Evolutionary conservation across 2,888 invertebrate genomes (phyloP).

Genomic region (Cheilosia variabilis): DNA sequence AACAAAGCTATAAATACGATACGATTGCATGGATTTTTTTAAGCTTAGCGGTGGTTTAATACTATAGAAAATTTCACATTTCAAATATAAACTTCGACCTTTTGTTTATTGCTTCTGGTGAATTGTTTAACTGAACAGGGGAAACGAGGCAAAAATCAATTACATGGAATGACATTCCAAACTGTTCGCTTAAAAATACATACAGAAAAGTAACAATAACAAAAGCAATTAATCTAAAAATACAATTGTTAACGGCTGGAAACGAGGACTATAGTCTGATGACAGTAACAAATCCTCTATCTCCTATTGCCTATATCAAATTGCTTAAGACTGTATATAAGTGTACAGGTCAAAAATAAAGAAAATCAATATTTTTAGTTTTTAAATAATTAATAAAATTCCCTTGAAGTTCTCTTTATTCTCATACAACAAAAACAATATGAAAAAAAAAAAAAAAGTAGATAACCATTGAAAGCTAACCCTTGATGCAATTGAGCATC

Average conservation of each 20-base stretch:
- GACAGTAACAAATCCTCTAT: neutral
- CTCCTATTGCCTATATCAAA: neutral
- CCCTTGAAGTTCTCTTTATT: constrained; percentile 6
- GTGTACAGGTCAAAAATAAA: neutral
- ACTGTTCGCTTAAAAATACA: neutral
- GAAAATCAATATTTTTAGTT: constrained; percentile 31
- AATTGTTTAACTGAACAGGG: neutral
- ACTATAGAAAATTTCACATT: neutral
- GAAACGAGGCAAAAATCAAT: neutral
- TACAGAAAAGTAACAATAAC: neutral
- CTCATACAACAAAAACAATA: constrained; percentile 6
- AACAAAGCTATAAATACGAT: neutral
- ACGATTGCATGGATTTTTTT: neutral
- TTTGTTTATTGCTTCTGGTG: neutral
- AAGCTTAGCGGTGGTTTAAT: constrained; percentile 23
- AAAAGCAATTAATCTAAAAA: constrained; percentile 25
- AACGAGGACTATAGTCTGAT: neutral
- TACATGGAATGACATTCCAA: neutral
- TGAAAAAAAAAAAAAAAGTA: neutral
- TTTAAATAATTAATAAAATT: constrained; percentile 26
- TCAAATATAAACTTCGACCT: neutral
- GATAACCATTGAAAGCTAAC: constrained; percentile 8
- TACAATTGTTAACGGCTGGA: neutral
- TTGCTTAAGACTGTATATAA: neutral
- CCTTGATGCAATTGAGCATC: constrained; percentile 58